Base-by-base conservation (phyloP, 2,797 vertebrate genomes). In the Tachyglossus aculeatus region DNA sequence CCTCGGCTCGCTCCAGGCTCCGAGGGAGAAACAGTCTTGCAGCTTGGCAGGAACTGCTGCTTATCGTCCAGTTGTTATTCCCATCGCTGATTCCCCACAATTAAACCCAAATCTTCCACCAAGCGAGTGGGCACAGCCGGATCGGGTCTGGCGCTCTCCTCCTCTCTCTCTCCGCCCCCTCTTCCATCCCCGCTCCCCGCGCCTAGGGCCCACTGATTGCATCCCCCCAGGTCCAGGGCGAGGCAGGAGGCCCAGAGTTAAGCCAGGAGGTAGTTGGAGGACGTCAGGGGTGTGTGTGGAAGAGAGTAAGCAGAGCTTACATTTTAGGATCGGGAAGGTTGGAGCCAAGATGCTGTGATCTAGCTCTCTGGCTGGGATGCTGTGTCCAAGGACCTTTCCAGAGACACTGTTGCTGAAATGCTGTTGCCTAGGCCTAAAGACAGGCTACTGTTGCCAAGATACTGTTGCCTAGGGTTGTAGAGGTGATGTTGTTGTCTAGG, bases 41-140 rank as follows among this genome's bases (percentile, higher is more conserved):
- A 89, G 90, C 89, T 88, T 90, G 89, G 88, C 91, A 93, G 91
- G 90, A 91, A 93, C 92, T 93, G 92, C 92, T 92, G 92, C 92
- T 92, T 93, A 94, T 93, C 89, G 87, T 92, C 89, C 92, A 94
- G 93, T 92, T 93, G 92, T 94, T 91, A 90, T 85, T 81, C 87
- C 72, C 50, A 89, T 91, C 70, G 48, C 87, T 80, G 78, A 80
- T 88, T 90, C 71, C 53, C 70, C 74, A 90, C 89, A 90, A 91
- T 91, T 92, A 90, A 90, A 85, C 88, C 86, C 85, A 87, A 92
- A 90, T 91, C 88, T 85, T 87, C 83, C 82, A 86, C 88, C 80
- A 82, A 91, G 86, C 77, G 77, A 64, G 31, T 75, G 85, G 83
- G 88, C 88, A 88, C 86, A 91, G 78, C 85, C 80, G 71, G 81